Evolutionary conservation across 1,140 invertebrate species (phyloP).

Genomic region (Drosophila watanabei): DNA sequence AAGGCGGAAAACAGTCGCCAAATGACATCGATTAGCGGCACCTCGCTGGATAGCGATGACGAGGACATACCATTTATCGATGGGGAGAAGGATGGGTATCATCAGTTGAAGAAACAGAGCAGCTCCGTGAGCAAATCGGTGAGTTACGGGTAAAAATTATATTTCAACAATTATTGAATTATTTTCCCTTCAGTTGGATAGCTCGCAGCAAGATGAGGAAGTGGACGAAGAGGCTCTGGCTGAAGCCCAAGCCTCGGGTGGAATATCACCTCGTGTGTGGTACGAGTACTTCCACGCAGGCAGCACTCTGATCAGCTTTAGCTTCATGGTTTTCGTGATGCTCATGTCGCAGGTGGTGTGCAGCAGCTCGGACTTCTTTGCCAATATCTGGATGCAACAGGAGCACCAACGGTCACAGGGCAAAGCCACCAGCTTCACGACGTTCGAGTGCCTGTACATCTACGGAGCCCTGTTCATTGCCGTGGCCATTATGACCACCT

Average conservation of each 20-base stretch:
- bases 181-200: constrained; percentile 34
- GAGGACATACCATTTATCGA: constrained; percentile 85
- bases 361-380: constrained; percentile 92
- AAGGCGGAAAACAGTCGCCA: constrained; percentile 29
- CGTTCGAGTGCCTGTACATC: constrained; percentile 82
- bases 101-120: constrained; percentile 68
- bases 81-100: constrained; percentile 72
- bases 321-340: constrained; percentile 87
- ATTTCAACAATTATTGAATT: not conserved
- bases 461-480: constrained; percentile 76
- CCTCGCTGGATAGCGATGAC: constrained; percentile 66
- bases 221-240: constrained; percentile 85
- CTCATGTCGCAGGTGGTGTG: constrained; percentile 90
- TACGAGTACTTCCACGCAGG: constrained; percentile 90
- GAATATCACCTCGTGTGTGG: constrained; percentile 88
- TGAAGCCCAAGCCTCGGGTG: constrained; percentile 87
- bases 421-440: constrained; percentile 64
- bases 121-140: constrained; percentile 72
- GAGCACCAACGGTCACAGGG: constrained; percentile 83
- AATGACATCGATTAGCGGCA: constrained; percentile 73
- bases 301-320: constrained; percentile 87
- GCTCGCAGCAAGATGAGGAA: constrained; percentile 41
- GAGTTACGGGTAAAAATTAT: constrained; percentile 1
- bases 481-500: constrained; percentile 86
- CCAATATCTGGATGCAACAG: constrained; percentile 90